Evolutionary conservation across 2,113 vertebrate species (phyloP).

Genomic region (Carettochelys insculpta): DNA sequence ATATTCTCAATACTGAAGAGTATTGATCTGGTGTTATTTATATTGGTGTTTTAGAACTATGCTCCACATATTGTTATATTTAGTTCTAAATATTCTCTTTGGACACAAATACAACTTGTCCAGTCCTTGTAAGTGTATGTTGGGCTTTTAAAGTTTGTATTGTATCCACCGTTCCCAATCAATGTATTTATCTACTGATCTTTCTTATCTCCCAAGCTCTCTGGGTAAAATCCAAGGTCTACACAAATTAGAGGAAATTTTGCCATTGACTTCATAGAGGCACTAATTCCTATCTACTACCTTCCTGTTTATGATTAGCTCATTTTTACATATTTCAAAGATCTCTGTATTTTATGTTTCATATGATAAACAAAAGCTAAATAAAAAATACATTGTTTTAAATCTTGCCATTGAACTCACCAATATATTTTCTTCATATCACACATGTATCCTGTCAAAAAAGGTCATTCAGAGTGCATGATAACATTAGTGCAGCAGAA

Average conservation of each 20-base stretch:
- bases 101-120: background rate
- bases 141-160: background rate
- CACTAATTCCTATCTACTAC: background rate
- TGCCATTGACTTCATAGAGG: background rate
- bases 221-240: background rate
- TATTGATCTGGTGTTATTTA: slow-evolving; percentile 4
- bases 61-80: background rate
- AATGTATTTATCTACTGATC: fast-evolving
- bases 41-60: background rate
- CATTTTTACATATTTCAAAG: background rate
- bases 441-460: background rate
- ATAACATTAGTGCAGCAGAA: background rate
- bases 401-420: background rate
- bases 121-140: background rate
- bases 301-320: background rate
- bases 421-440: background rate
- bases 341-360: background rate
- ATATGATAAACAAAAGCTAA: background rate
- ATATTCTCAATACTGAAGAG: background rate
- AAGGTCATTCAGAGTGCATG: background rate
- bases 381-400: background rate
- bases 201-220: background rate
- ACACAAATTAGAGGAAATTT: background rate
- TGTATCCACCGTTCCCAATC: background rate
- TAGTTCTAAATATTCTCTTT: background rate